Evolutionary conservation across 2,113 vertebrate species (phyloP).

Genomic region (Glareola pratincola): DNA sequence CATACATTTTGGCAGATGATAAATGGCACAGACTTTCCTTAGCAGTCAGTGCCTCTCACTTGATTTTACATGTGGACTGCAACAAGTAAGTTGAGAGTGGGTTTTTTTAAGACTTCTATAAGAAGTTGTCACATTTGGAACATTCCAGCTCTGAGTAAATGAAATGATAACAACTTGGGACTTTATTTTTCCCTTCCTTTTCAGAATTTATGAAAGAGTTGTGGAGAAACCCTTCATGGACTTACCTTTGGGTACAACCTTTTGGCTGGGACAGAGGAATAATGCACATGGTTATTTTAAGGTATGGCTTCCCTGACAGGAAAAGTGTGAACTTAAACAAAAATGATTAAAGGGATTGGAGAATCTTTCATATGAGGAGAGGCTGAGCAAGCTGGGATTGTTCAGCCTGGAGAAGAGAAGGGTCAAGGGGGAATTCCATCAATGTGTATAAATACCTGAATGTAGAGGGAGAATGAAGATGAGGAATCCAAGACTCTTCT

Average conservation of each 20-base stretch:
- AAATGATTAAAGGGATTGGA: background rate
- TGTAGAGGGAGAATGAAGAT: background rate
- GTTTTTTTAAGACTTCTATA: background rate
- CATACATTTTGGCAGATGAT: conserved; percentile 92
- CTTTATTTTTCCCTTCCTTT: background rate
- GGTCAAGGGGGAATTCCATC: background rate
- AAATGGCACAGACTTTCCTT: conserved; percentile 97
- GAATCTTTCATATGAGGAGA: background rate
- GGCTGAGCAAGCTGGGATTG: background rate
- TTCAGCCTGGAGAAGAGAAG: background rate
- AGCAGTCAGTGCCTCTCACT: conserved; percentile 92
- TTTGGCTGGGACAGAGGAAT: conserved; percentile 97
- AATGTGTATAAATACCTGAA: background rate
- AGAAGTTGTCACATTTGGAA: background rate
- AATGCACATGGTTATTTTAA: conserved; percentile 94
- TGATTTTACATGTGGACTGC: conserved; percentile 93
- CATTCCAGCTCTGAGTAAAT: background rate
- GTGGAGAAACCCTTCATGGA: conserved; percentile 90
- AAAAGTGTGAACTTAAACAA: background rate
- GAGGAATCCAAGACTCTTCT: background rate
- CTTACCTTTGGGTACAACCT: conserved; percentile 85
- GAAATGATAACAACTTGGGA: background rate
- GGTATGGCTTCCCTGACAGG: conserved; percentile 70
- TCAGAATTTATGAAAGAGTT: conserved; percentile 96
- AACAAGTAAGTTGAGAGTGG: conserved; percentile 83